phyloP scores from a whole-genome alignment of 2,888 invertebrate species.

The Sipunculus nudus region DNA sequence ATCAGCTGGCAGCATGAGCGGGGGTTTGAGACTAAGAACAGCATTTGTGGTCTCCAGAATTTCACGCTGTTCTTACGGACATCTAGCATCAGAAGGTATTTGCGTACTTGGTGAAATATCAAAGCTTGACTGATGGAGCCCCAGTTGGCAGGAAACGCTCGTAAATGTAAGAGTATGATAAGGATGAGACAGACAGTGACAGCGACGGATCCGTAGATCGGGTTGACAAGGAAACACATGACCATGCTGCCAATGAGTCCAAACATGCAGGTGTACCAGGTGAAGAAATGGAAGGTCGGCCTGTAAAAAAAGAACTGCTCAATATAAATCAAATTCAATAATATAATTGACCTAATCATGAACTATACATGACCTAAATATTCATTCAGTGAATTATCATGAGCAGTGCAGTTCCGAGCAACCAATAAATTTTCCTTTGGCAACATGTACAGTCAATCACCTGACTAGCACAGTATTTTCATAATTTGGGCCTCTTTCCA shows the following conservation, averaged over 20 bases:
- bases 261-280: constrained; percentile 89
- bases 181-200: constrained; percentile 85
- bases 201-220: constrained; percentile 88
- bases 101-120: constrained; percentile 97
- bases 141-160: constrained; percentile 89
- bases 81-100: constrained; percentile 94
- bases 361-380: too few relatives aligned
- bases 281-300: constrained; percentile 95
- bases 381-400: too few relatives aligned
- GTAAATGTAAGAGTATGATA: constrained; percentile 85
- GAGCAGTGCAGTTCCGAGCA: too few relatives aligned
- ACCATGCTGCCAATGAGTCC: constrained; percentile 86
- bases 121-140: constrained; percentile 99
- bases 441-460: too few relatives aligned
- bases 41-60: constrained; percentile 98
- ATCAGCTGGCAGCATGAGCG: constrained; percentile 90
- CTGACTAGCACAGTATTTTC: too few relatives aligned
- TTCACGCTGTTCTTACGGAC: constrained; percentile 97
- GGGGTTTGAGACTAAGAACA: constrained; percentile 91
- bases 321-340: too few relatives aligned
- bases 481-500: too few relatives aligned
- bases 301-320: constrained; percentile 69
- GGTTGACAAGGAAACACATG: constrained; percentile 95
- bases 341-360: too few relatives aligned
- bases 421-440: too few relatives aligned